Evolutionary conservation across 2,797 vertebrate genomes (phyloP), one percentile per base, ranked within the genome.

Genomic region (Poecilia wingei): DNA sequence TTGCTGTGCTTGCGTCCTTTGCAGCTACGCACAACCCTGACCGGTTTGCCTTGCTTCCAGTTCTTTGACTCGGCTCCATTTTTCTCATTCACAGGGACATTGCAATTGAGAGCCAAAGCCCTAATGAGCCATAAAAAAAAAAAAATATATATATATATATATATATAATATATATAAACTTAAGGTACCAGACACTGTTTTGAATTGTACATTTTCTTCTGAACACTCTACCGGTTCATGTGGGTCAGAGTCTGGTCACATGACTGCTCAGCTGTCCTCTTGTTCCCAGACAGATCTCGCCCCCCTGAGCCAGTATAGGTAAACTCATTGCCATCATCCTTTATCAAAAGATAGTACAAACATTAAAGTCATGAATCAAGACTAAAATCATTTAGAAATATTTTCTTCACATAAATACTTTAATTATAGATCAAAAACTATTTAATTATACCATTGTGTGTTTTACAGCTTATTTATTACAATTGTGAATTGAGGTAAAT

Each of bases 171-270:
- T 43, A 59, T 47, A 7, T 61, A 18, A 20, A 10, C 6, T 20
- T n/a, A 22, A 4, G 9, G 9, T 7, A n/a, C 41, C 4, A 46
- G 5, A 46, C n/a, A 39, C 6, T 1, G 4, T 46, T 70, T 14
- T 28, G 25, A 46, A 14, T 70, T 6, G 16, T 25, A 13, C 6
- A n/a, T 46, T 45, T 2, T 13, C 12, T 3, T 43, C 61, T n/a
- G 43, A 14, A 28, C 41, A 4, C 33, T 85, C 41, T 75, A 99
- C 98, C 98, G 95, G 95, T 99, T 99, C 97, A 98, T 99, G 83
- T 99, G 98, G 86, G 98, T 98, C 55, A 99, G 97, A 70, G 99
- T 99, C 90, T 99, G 98, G 77, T 99, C 98, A 77, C 98, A 99
- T 0, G 98, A 99, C 86, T 99, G 98, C 72, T 99, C 98, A 0